Conservation (phyloP, 2,797 vertebrate genomes). For the Myioborus miniatus region DNA sequence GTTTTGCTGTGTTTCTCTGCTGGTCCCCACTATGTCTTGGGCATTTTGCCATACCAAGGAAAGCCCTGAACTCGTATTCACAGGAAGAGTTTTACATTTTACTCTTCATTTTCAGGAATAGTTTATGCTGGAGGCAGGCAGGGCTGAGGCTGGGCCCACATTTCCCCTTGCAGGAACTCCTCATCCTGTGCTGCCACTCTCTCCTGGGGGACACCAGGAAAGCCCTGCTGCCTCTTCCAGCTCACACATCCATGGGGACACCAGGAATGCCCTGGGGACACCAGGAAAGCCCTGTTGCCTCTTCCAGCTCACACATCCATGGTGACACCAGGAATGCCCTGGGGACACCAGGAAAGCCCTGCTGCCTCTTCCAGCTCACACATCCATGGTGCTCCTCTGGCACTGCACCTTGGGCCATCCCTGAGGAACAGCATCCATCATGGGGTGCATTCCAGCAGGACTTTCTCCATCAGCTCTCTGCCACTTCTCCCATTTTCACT, state of each 20-base stretch:
- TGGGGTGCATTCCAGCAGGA: neutral
- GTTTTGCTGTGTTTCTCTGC: neutral
- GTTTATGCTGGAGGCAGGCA: neutral
- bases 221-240: neutral
- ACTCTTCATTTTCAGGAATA: neutral
- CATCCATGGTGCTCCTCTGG: neutral
- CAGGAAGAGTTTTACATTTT: neutral
- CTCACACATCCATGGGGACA: neutral
- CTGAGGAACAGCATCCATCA: neutral
- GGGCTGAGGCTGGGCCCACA: neutral
- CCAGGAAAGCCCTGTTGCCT: neutral
- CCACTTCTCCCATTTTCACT: neutral
- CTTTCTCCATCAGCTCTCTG: neutral
- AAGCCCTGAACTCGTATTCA: fast-evolving
- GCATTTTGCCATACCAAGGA: neutral
- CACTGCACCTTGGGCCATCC: fast-evolving
- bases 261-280: too few relatives aligned
- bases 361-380: too few relatives aligned
- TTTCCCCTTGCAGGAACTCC: neutral
- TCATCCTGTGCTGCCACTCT: neutral
- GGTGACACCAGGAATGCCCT: too few relatives aligned
- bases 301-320: neutral
- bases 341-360: too few relatives aligned
- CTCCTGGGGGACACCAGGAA: neutral
- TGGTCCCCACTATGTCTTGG: neutral